phyloP scores from a whole-genome alignment of 1,140 invertebrate species.

The Drosophila sp. region DNA sequence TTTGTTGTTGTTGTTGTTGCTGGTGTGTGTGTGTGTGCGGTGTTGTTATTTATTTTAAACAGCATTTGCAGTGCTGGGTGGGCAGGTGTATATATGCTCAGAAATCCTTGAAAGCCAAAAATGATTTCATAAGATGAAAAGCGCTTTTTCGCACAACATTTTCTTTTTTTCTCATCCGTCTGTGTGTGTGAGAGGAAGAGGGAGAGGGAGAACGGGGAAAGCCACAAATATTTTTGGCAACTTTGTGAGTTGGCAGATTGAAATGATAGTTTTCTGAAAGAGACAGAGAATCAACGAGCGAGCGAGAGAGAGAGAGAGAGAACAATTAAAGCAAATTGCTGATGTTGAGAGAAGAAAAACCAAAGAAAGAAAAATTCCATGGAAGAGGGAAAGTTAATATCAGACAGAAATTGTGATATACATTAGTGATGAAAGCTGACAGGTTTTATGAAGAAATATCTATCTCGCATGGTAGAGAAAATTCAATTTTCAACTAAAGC shows the following conservation, averaged over 20 bases:
- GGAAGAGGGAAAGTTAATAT: neutral
- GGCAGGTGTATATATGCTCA: conserved; percentile 38
- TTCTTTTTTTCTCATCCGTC: conserved; percentile 39
- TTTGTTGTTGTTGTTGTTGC: conserved; percentile 3
- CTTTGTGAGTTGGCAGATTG: conserved; percentile 51
- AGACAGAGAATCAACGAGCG: neutral
- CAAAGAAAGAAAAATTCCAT: neutral
- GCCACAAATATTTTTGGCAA: conserved; percentile 55
- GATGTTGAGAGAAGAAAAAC: neutral
- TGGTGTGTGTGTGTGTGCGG: conserved; percentile 27
- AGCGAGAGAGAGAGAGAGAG: conserved; percentile 7
- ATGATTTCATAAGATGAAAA: conserved; percentile 79
- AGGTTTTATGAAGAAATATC: conserved; percentile 3
- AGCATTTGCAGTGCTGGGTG: conserved; percentile 48
- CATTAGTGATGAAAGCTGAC: conserved; percentile 6
- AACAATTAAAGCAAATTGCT: conserved; percentile 55
- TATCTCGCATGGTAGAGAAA: neutral
- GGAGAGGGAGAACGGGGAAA: neutral
- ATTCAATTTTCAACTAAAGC: conserved; percentile 41
- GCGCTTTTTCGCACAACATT: conserved; percentile 59
- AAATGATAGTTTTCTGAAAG: conserved; percentile 30
- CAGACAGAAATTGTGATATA: conserved; percentile 1
- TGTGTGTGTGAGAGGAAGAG: neutral
- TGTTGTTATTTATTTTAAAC: conserved; percentile 79
- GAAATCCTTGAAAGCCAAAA: conserved; percentile 66